Percentiles rank a stretch among this genome's conserved stretches.
phyloP scores from a whole-genome alignment of 2,888 invertebrate species.

The Smittia sp. region DNA sequence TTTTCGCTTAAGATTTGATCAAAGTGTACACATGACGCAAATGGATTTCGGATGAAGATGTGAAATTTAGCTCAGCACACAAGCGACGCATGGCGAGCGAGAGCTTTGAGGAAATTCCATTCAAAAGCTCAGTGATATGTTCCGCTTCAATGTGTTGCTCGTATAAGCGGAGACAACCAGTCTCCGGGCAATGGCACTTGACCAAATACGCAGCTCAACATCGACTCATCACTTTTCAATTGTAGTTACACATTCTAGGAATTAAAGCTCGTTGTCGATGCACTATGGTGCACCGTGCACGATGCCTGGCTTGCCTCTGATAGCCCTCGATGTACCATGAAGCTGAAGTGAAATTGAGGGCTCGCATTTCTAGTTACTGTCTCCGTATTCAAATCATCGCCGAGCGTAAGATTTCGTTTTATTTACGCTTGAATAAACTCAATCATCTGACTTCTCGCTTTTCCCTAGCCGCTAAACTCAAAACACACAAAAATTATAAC shows the following conservation, averaged over 20 bases:
- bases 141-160: not conserved
- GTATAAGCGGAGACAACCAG: constrained; percentile 5
- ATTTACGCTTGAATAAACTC: constrained; percentile 33
- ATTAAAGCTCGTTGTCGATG: not conserved
- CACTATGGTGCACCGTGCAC: too few relatives aligned
- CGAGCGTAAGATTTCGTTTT: constrained; percentile 34
- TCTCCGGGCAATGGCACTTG: constrained; percentile 23
- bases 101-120: constrained; percentile 20
- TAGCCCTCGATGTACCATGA: too few relatives aligned
- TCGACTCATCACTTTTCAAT: not conserved
- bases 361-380: not conserved
- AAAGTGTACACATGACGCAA: constrained; percentile 17
- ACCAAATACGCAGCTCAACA: not conserved
- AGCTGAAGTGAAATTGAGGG: not conserved
- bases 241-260: not conserved
- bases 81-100: not conserved
- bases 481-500: constrained; percentile 16
- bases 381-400: constrained; percentile 13
- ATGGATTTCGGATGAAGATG: not conserved
- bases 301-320: too few relatives aligned
- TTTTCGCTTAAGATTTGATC: constrained; percentile 20
- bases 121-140: not conserved
- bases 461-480: constrained; percentile 2
- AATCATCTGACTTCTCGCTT: constrained; percentile 17
- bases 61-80: not conserved